These are phyloP conservation scores for Bubo scandiacus DNA, from an alignment of 2,113 vertebrate genomes.

Conservation along the genomic window DNA sequence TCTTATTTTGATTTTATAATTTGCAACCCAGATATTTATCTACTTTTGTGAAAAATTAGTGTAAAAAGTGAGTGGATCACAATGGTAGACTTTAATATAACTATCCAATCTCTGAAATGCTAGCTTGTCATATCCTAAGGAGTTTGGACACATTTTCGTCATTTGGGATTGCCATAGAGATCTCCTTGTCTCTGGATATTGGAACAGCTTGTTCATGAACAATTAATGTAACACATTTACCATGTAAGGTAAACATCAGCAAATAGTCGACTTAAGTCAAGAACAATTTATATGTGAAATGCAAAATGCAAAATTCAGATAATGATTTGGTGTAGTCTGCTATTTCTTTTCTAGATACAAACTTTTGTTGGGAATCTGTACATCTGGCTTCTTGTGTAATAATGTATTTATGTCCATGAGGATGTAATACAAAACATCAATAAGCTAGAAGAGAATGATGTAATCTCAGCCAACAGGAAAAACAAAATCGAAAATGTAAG, in stretches of 20 bases:
- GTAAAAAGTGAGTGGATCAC: neutral
- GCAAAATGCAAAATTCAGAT: neutral
- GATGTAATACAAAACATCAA: neutral
- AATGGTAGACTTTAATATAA: neutral
- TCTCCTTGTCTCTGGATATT: neutral
- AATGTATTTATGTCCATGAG: neutral
- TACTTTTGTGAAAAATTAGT: neutral
- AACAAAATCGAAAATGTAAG: neutral
- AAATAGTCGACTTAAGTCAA: neutral
- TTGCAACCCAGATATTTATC: neutral
- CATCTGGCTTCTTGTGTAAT: neutral
- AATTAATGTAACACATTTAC: neutral
- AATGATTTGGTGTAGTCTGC: fast-evolving
- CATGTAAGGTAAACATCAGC: neutral
- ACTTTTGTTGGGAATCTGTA: neutral
- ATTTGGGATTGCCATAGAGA: neutral
- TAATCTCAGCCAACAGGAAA: neutral
- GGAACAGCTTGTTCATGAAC: neutral
- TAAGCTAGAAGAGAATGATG: neutral
- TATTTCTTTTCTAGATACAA: neutral
- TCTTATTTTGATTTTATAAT: neutral
- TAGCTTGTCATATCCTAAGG: neutral
- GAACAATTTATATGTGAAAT: neutral
- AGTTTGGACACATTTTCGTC: neutral
- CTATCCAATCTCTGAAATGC: neutral